Evolutionary conservation across 2,888 invertebrate species (phyloP).

Genomic region (Cyclophora albipunctata): DNA sequence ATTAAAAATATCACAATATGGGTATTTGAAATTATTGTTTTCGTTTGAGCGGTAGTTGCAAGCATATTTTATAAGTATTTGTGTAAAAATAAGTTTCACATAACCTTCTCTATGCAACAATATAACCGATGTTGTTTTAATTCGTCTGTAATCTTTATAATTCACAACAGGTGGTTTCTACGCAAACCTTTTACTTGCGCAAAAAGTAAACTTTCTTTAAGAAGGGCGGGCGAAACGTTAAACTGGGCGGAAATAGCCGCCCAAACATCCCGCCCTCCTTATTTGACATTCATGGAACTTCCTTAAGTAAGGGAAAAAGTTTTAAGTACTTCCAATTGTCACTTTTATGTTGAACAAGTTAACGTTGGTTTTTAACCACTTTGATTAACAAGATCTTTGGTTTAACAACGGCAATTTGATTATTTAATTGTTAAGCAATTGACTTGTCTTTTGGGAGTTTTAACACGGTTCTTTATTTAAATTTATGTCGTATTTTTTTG

Average conservation of each 20-base stretch:
- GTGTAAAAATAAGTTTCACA: too few species aligned
- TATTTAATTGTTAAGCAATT: neutral
- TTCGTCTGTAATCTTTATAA: neutral
- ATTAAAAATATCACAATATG: too few species aligned
- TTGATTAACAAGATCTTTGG: slow-evolving; percentile 23
- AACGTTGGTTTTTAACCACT: slow-evolving; percentile 27
- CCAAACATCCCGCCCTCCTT: slow-evolving; percentile 55
- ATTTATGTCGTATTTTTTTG: neutral
- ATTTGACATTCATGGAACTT: slow-evolving; percentile 61
- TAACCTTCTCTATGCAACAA: too few species aligned
- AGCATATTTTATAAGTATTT: too few species aligned
- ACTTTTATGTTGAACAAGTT: slow-evolving; percentile 32
- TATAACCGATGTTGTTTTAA: neutral
- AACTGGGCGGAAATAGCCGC: slow-evolving; percentile 54
- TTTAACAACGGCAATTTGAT: slow-evolving; percentile 6
- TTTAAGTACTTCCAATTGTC: slow-evolving; percentile 56
- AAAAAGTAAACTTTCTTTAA: slow-evolving; percentile 53
- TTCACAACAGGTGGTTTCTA: slow-evolving; percentile 17
- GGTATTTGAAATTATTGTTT: too few species aligned
- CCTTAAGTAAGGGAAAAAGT: slow-evolving; percentile 62
- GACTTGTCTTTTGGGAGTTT: slow-evolving; percentile 1
- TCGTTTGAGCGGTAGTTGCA: too few species aligned
- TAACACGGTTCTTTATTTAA: neutral
- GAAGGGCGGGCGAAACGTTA: slow-evolving; percentile 45
- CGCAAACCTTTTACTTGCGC: slow-evolving; percentile 21